Base-by-base conservation (phyloP, 2,113 vertebrate species). In the Pithys albifrons region DNA sequence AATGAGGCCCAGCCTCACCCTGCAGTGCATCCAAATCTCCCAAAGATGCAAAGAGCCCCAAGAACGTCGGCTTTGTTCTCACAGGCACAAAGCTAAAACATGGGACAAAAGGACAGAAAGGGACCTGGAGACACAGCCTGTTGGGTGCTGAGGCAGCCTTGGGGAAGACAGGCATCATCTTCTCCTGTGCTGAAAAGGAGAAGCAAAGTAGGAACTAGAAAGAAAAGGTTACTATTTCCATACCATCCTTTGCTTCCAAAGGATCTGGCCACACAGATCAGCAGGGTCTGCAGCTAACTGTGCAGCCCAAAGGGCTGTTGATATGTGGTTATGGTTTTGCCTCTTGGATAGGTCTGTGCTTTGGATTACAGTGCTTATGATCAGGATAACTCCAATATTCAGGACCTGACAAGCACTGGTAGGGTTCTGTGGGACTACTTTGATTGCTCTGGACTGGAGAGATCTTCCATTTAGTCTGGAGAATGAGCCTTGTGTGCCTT, bases 1-100 rank as follows among this genome's bases (percentile, higher is more conserved):
- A 96, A 96, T 95, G 94, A 93, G 62, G 96, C 85, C 91, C 73
- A 83, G 89, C 93, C 89, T 96, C 45, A 5, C 91, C 91, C 94
- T 79, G 52, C 65, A 72, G 57, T 64, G 35, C 70, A 72, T 87
- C 87, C 81, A 59, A 73, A 69, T 75, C 77, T 52, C 33, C 77
- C 70, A 79, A 82, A 94, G 86, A 89, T 72, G 77, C 61, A 87
- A 80, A 91, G 35, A 91, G 72, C 80, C 93, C 61, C 64, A 55
- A 92, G 76, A 91, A 51, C 80, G n/a, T 80, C 61, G 19, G 59
- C 82, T 92, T 55, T 9, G 9, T 78, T 86, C 76, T 77, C 69
- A 43, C 33, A 86, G 52, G 37, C 37, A 52, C 55, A 71, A 80
- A 73, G 39, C 12, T 57, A 35, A 73, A 93, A 41, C 19, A 12